These are phyloP conservation scores for Saturnia pavonia DNA, from an alignment of 2,888 invertebrate species.

Conservation along the genomic window DNA sequence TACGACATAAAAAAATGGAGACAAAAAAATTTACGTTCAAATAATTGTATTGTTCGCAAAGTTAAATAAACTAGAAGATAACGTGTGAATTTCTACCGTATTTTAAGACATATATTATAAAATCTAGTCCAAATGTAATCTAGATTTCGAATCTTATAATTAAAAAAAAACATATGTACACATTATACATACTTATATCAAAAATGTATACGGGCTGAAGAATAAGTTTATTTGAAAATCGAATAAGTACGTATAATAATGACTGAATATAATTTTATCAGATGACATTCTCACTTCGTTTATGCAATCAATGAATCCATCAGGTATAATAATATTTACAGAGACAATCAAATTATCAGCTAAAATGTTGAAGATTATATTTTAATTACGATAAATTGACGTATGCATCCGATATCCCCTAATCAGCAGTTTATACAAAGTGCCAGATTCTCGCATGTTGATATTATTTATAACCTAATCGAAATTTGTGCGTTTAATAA, in stretches of 20 bases:
- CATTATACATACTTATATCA: conserved; percentile 3
- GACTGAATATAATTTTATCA: background rate
- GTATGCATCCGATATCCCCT: background rate
- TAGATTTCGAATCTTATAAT: background rate
- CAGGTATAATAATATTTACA: background rate
- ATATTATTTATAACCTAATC: background rate
- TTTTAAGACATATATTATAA: conserved; percentile 9
- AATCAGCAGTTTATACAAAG: background rate
- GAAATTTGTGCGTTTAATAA: background rate
- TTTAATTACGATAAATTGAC: background rate
- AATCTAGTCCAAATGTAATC: background rate
- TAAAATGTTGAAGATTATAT: background rate
- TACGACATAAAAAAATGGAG: too few relatives aligned
- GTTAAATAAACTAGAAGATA: background rate
- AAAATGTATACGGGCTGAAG: background rate
- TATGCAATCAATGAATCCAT: background rate
- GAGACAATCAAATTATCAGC: background rate
- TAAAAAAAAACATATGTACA: conserved; percentile 1
- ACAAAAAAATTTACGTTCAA: too few relatives aligned
- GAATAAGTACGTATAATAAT: background rate
- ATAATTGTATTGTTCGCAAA: background rate
- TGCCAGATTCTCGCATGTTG: background rate
- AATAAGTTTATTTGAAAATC: background rate
- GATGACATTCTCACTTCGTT: background rate
- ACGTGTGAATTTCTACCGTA: background rate